Conservation (phyloP, 2,113 vertebrate species). For the Siphamia tubifer region DNA sequence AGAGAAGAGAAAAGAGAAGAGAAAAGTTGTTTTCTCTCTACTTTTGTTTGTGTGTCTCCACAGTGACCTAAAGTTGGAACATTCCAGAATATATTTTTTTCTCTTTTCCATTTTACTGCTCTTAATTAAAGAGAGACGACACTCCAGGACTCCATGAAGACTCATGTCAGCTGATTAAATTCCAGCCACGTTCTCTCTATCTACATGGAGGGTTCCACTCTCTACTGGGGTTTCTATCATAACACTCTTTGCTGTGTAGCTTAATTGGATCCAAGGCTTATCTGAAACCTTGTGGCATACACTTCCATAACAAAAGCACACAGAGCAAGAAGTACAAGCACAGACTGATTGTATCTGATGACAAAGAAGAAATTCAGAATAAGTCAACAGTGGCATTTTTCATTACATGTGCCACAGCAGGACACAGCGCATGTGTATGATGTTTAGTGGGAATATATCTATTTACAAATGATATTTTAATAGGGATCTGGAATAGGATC, state of each 20-base stretch:
- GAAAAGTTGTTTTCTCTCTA: too few relatives aligned
- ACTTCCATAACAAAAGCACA: slow-evolving; percentile 1
- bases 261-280: slow-evolving; percentile 59
- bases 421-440: too few relatives aligned
- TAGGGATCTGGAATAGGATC: too few relatives aligned
- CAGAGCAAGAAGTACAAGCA: slow-evolving; percentile 7
- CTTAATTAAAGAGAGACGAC: neutral
- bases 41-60: neutral
- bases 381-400: slow-evolving; percentile 4
- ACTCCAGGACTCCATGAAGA: neutral
- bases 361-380: neutral
- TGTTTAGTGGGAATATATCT: too few relatives aligned
- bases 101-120: slow-evolving; percentile 18
- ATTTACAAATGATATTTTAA: too few relatives aligned
- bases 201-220: slow-evolving; percentile 1
- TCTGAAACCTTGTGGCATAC: slow-evolving; percentile 25
- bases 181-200: slow-evolving; percentile 8
- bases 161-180: slow-evolving; percentile 28
- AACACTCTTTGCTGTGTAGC: neutral
- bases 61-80: neutral
- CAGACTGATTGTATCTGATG: slow-evolving; percentile 10
- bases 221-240: slow-evolving; percentile 10
- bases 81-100: neutral
- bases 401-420: too few relatives aligned
- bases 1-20: too few relatives aligned